Evolutionary conservation across 2,113 vertebrate species (phyloP).

Genomic region (Zosterops japonicus): DNA sequence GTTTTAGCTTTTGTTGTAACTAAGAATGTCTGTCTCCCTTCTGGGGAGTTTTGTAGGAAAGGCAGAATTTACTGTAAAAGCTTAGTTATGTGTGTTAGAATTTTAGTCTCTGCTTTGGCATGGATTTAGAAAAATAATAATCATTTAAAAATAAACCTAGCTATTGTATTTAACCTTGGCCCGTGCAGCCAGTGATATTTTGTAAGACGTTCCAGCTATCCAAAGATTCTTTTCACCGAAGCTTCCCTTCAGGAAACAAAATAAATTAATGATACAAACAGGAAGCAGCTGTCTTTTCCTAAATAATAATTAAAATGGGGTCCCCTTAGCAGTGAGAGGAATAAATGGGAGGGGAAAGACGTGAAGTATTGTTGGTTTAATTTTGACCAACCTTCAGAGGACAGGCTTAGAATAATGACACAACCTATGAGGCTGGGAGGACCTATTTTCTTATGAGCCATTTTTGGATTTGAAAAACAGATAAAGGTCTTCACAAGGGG

Average conservation of each 20-base stretch:
- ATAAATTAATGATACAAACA: slow-evolving; percentile 77
- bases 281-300: slow-evolving; percentile 75
- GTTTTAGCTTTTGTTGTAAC: slow-evolving; percentile 36
- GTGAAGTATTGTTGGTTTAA: slow-evolving; percentile 34
- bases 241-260: slow-evolving; percentile 76
- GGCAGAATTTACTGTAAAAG: slow-evolving; percentile 55
- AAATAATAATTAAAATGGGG: slow-evolving; percentile 71
- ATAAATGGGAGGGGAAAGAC: slow-evolving; percentile 45
- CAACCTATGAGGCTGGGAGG: slow-evolving; percentile 17
- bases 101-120: slow-evolving; percentile 45
- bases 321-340: neutral
- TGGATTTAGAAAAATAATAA: slow-evolving; percentile 57
- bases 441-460: neutral
- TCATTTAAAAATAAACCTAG: slow-evolving; percentile 69
- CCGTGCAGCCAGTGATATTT: slow-evolving; percentile 40
- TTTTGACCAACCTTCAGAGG: slow-evolving; percentile 42
- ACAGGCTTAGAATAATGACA: slow-evolving; percentile 35
- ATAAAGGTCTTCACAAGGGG: neutral
- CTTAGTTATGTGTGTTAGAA: slow-evolving; percentile 32
- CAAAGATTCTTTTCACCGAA: slow-evolving; percentile 62
- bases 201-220: slow-evolving; percentile 64
- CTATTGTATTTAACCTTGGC: slow-evolving; percentile 73
- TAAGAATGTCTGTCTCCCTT: slow-evolving; percentile 46
- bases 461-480: slow-evolving; percentile 33
- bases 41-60: slow-evolving; percentile 36